These are phyloP conservation scores for Pampusana beccarii DNA, from an alignment of 2,113 vertebrate species.

Conservation along the genomic window DNA sequence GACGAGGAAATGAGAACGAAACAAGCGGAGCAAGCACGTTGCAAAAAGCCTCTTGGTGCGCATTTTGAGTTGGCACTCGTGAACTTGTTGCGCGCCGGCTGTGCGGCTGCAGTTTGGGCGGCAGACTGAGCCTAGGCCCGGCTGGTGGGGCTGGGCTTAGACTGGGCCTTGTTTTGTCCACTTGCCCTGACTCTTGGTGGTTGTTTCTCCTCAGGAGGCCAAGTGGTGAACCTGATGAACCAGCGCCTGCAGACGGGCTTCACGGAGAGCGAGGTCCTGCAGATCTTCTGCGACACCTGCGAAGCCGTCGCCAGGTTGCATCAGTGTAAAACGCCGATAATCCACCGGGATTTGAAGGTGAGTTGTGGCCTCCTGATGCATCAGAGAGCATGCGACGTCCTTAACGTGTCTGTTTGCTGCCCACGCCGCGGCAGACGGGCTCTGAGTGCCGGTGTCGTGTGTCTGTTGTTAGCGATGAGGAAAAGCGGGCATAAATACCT, in stretches of 20 bases:
- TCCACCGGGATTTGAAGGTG: slow-evolving; percentile 97
- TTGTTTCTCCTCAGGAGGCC: slow-evolving; percentile 80
- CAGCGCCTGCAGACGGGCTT: slow-evolving; percentile 93
- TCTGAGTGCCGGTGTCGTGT: not conserved
- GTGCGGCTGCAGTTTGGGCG: not conserved
- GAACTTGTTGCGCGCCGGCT: fast-evolving
- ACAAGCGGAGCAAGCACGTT: not conserved
- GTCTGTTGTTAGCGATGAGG: not conserved
- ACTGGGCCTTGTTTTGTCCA: not conserved
- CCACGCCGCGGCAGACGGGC: not conserved
- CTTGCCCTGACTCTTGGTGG: not conserved
- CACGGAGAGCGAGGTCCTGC: slow-evolving; percentile 91
- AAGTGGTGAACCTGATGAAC: slow-evolving; percentile 98
- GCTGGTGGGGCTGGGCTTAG: too few relatives aligned
- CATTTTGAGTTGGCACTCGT: not conserved
- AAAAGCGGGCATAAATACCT: not conserved
- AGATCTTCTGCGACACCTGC: slow-evolving; percentile 97
- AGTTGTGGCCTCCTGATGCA: not conserved
- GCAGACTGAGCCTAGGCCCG: too few relatives aligned
- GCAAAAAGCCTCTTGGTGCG: not conserved
- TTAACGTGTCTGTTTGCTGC: not conserved
- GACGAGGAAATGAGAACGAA: not conserved
- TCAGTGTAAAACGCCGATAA: slow-evolving; percentile 92
- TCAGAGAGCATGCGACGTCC: not conserved
- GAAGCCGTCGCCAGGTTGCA: slow-evolving; percentile 92